A percentile compares a stretch with the other conserved stretches of the same genome.
These are phyloP conservation scores for Phyllotreta striolata DNA, from an alignment of 2,888 invertebrate species.

Conservation along the genomic window DNA sequence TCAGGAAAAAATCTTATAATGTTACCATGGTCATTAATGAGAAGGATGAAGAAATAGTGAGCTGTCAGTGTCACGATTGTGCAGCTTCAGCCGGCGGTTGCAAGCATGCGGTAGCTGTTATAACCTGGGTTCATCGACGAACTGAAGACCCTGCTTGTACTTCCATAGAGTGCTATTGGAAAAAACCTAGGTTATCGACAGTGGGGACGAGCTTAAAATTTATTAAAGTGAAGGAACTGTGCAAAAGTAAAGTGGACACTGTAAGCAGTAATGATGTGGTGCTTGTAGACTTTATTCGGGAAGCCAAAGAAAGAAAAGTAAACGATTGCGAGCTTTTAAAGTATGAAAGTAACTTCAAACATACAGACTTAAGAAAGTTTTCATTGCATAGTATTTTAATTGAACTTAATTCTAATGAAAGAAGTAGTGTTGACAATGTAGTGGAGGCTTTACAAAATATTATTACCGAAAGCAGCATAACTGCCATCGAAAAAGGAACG, in stretches of 20 bases:
- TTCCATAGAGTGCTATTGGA: slow-evolving; percentile 35
- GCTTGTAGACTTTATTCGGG: no score
- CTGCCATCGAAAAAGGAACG: neutral
- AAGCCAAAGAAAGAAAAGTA: no score
- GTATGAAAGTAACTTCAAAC: slow-evolving; percentile 1
- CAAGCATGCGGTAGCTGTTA: slow-evolving; percentile 42
- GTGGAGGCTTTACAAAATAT: neutral
- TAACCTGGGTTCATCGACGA: no score
- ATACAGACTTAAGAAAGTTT: neutral
- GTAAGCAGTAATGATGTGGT: slow-evolving; percentile 5
- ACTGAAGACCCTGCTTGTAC: no score
- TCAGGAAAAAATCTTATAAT: slow-evolving; percentile 32
- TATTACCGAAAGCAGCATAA: neutral
- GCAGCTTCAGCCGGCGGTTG: slow-evolving; percentile 38
- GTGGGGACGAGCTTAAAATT: slow-evolving; percentile 1
- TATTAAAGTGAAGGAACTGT: neutral
- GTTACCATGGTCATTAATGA: slow-evolving; percentile 36
- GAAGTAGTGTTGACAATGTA: neutral
- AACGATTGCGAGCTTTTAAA: slow-evolving; percentile 7
- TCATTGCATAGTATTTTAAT: slow-evolving; percentile 20
- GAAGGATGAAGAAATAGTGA: slow-evolving; percentile 15
- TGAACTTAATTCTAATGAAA: neutral
- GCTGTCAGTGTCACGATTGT: slow-evolving; percentile 31
- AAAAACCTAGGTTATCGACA: slow-evolving; percentile 30
- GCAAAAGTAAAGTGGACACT: neutral